Evolutionary conservation across 2,888 invertebrate genomes (phyloP), one percentile per base, ranked within the genome.

Genomic region (Marasmarcha lunaedactyla): DNA sequence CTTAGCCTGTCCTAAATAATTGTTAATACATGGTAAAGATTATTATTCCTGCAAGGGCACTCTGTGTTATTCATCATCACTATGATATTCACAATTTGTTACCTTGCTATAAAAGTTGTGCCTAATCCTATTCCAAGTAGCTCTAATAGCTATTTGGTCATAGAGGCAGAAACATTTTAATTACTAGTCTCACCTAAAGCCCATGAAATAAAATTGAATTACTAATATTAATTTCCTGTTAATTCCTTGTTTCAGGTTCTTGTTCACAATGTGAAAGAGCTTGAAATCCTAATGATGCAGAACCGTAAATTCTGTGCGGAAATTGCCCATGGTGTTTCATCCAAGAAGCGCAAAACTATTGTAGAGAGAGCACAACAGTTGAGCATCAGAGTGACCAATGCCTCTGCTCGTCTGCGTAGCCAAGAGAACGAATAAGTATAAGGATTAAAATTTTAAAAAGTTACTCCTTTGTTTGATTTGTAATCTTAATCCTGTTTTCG

Each of bases 231-330:
- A n/a, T n/a, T n/a, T n/a, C n/a, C n/a, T n/a, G n/a, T n/a, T n/a
- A n/a, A n/a, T n/a, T n/a, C n/a, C n/a, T n/a, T n/a, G n/a, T 46
- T 46, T 0, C 60, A 84, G 84, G 84, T 84, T 33, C 60, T 84
- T 35, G 74, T 84, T 26, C 84, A 84, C 73, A 84, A 84, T 14
- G 74, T 85, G 14, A 81, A 95, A 87, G 99, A 99, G 83, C 83
- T 99, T 51, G 98, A 99, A 77, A 94, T 99, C 59, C 86, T 99
- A 38, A 90, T 99, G 90, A 99, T 99, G 98, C 98, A 98, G 73
- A 99, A 98, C 84, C 89, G 97, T 55, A 93, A 94, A 54, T 99
- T 93, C 84, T 96, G 97, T 71, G 99, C 94, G 14, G 99, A 99
- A 86, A 97, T 99, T 52, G 97, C 97, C 1, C 98, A 98, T 71